Percentiles rank a stretch among this genome's conserved stretches.
These are phyloP conservation scores for Columba guinea DNA, from an alignment of 2,797 vertebrate species.

Conservation along the genomic window DNA sequence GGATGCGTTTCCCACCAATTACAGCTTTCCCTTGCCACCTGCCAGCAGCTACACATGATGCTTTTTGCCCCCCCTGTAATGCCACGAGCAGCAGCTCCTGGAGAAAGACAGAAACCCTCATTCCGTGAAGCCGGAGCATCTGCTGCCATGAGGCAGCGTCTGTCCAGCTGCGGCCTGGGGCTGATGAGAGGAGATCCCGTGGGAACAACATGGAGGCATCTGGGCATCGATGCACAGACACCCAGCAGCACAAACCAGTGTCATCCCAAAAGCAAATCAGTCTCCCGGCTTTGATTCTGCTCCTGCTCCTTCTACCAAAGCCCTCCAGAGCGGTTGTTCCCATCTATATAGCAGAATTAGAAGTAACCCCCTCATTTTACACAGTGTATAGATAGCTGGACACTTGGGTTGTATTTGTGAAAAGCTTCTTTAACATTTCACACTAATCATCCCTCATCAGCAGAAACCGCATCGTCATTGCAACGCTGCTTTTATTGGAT, in stretches of 20 bases:
- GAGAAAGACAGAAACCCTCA: neutral
- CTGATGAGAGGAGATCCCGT: neutral
- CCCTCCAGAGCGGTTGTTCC: neutral
- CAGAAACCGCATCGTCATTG: neutral
- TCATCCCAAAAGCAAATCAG: neutral
- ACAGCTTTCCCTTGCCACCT: neutral
- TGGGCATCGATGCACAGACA: neutral
- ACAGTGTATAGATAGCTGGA: neutral
- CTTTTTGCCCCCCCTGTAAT: neutral
- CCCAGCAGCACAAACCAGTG: neutral
- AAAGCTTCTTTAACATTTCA: neutral
- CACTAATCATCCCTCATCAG: neutral
- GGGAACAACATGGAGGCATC: neutral
- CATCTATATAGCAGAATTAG: neutral
- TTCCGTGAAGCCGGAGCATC: neutral
- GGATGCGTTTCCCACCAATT: neutral
- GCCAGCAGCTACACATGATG: neutral
- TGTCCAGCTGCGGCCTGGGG: neutral
- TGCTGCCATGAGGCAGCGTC: neutral
- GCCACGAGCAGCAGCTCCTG: neutral
- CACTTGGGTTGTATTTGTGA: neutral
- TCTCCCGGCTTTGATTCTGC: neutral
- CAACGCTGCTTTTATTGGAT: rapidly evolving
- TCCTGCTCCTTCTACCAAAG: neutral
- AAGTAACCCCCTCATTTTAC: neutral